A percentile compares a stretch with the other conserved stretches of the same genome.
Conservation (phyloP, 1,140 invertebrate genomes). For the Orchesella cincta region DNA sequence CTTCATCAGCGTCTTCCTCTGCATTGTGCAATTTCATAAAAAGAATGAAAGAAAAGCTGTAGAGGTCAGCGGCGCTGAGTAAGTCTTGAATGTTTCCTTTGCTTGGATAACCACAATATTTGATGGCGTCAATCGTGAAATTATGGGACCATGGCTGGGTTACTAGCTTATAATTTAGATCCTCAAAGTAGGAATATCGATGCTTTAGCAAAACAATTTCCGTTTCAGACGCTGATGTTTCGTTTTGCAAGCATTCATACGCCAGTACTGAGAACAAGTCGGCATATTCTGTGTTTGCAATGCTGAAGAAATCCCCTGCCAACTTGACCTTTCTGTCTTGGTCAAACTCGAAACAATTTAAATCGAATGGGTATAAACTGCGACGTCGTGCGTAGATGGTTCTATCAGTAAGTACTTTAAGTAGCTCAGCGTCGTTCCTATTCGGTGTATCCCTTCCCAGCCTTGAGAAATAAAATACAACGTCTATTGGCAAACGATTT, state of each 20-base stretch:
- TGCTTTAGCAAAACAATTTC: constrained; percentile 16
- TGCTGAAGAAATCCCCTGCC: not conserved
- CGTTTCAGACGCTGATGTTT: constrained; percentile 21
- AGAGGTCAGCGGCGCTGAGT: constrained; percentile 25
- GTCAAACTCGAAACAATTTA: constrained; percentile 1
- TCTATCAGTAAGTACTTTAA: not conserved
- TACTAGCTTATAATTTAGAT: constrained; percentile 33
- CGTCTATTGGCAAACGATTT: not conserved
- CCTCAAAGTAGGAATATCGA: constrained; percentile 32
- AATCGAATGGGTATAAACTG: constrained; percentile 25
- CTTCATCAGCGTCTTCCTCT: not conserved
- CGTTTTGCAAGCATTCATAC: constrained; percentile 11
- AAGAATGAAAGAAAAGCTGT: constrained; percentile 35
- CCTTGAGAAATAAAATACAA: not conserved
- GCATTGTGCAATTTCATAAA: constrained; percentile 33
- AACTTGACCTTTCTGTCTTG: not conserved
- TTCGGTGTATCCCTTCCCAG: constrained; percentile 1
- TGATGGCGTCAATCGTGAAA: constrained; percentile 27
- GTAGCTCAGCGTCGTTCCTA: not conserved
- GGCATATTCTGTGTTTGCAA: not conserved
- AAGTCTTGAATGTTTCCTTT: constrained; percentile 40
- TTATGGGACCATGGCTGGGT: constrained; percentile 39
- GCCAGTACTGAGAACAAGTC: constrained; percentile 38
- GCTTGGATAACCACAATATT: constrained; percentile 10
- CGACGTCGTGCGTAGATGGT: not conserved